Base-by-base conservation (phyloP, 1,140 invertebrate genomes). In the Heliothis subflexa region DNA sequence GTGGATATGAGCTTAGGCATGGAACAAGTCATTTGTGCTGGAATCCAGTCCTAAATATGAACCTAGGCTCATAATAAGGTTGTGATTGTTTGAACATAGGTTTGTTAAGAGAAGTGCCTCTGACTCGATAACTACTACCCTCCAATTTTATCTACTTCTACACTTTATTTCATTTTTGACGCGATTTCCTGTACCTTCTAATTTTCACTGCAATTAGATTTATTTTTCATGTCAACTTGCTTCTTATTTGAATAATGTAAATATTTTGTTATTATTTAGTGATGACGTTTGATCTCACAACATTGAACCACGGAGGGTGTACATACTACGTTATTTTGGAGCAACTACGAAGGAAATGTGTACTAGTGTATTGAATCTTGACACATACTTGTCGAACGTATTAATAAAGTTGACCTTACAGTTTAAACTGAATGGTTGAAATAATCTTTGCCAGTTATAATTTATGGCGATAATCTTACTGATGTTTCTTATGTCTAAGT, bases 41-140 rank as follows among this genome's bases (percentile, higher is more conserved):
- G 74, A 68, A 83, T 75, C 74, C 18, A 73, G 66, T 62, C 49
- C n/a, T 66, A 70, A 52, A 78, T 80, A 55, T 73, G 64, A 81
- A 80, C 79, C 68, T 84, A 79, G 82, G 89, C 89, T 89, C 88
- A 90, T 90, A 86, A 81, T 85, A 88, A 85, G 88, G 90, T 91
- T 90, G 88, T 91, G 89, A 90, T 85, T 83, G 86, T 88, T 85
- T 80, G 81, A 72, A 78, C 79, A 61, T 85, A 85, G 76, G 71
- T 82, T 78, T 83, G 78, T 83, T 86, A 88, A 83, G 81, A 66
- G 79, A 91, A 90, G 88, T 91, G 88, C 88, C 89, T 90, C 78
- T 81, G 75, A 64, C 61, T 55, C 13, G 61, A 57, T 47, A 61
- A 57, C 54, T 25, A 57, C 54, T 25, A 73, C 55, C 54, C 74